Evolutionary conservation across 2,888 invertebrate species (phyloP), one percentile per base, ranked within the genome.

Genomic region (Apeira syringaria): DNA sequence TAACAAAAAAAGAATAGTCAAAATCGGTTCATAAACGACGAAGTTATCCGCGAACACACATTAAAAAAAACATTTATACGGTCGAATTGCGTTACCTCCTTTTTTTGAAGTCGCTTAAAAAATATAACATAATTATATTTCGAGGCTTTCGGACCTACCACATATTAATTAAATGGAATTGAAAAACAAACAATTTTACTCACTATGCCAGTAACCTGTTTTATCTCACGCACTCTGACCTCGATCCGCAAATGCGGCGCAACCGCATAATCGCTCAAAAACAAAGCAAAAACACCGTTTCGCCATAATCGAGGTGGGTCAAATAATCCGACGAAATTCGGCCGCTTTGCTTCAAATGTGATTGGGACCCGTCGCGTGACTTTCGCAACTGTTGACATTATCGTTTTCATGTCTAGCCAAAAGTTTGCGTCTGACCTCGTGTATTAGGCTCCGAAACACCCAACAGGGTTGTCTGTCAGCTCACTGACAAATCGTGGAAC

Each of bases 321-420:
- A 58, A 72, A 74, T 74, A 75, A 73, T 68, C 64, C 60, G 62
- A 50, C 61, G 64, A 64, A 75, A 69, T 75, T 80, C 66, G 66
- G 64, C 62, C 62, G 73, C 73, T 80, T 75, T 73, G 65, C 59
- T 58, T 56, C 71, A 61, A 80, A 74, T 80, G 78, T 79, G 77
- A 72, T 73, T 80, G 68, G 62, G 69, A 65, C 67, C 65, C 61
- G 63, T 65, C 64, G 78, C 84, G 85, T 84, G 85, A 83, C 83
- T 87, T 79, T 83, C 68, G 84, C 72, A 87, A 87, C 74, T 60
- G 66, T 72, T 73, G 76, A 78, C 80, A 79, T 79, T 80, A 79
- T 74, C 64, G 73, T 74, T 74, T 79, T 80, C 81, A 82, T 83
- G 83, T 79, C 78, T 75, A 59, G 72, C 80, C 79, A 79, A 83